Evolutionary conservation across 2,888 invertebrate genomes (phyloP).

Genomic region (Cynaeus angustus): DNA sequence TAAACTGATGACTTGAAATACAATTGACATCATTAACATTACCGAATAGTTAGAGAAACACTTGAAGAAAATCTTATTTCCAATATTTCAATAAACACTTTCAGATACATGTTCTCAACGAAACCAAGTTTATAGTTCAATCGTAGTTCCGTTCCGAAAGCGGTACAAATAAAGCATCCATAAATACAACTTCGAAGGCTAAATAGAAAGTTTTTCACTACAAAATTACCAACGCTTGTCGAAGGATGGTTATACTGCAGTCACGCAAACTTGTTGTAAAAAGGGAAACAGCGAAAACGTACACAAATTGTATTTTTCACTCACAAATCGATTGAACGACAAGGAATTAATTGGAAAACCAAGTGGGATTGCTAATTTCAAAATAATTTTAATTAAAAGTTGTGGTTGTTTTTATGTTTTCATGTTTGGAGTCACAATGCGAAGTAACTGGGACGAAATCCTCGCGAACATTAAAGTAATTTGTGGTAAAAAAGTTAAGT

Average conservation of each 20-base stretch:
- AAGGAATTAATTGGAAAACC: constrained; percentile 33
- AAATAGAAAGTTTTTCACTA: neutral
- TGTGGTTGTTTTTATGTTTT: constrained; percentile 12
- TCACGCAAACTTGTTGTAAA: constrained; percentile 8
- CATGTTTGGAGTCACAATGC: neutral
- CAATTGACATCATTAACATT: too few species aligned
- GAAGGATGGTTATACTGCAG: neutral
- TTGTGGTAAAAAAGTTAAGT: neutral
- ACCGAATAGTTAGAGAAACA: too few species aligned
- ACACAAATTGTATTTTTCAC: constrained; percentile 31
- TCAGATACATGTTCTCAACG: too few species aligned
- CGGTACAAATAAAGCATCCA: too few species aligned
- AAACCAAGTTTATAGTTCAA: too few species aligned
- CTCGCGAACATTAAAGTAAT: neutral
- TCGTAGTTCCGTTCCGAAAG: too few species aligned
- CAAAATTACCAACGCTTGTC: neutral
- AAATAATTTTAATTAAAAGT: constrained; percentile 28
- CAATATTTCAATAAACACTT: too few species aligned
- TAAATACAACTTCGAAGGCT: neutral
- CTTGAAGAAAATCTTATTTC: too few species aligned
- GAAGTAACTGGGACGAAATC: neutral
- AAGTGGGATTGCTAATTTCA: constrained; percentile 14
- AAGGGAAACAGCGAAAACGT: neutral
- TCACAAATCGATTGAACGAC: constrained; percentile 24
- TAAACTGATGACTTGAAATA: too few species aligned